Conservation (phyloP, 2,797 vertebrate species). For the Acanthurus leucopareius region DNA sequence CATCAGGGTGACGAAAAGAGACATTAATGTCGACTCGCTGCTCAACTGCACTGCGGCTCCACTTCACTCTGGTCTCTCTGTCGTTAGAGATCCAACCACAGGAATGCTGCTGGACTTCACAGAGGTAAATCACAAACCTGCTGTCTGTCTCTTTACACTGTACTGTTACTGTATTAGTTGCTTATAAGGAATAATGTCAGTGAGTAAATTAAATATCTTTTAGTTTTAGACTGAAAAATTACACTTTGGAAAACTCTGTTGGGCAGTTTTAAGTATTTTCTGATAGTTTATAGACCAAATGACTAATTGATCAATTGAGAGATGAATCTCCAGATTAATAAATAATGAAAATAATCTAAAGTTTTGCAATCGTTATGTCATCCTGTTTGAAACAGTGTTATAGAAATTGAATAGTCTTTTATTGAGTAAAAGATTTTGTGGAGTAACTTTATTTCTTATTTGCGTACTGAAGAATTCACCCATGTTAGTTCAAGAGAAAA, state of each 20-base stretch:
- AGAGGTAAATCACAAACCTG: conserved; percentile 83
- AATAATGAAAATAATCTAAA: background rate
- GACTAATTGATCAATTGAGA: background rate
- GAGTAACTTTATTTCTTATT: background rate
- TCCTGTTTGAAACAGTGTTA: background rate
- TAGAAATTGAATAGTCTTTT: background rate
- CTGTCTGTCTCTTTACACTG: background rate
- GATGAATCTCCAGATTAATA: background rate
- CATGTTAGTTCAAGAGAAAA: background rate
- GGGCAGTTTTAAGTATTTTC: background rate
- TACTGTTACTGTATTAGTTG: background rate
- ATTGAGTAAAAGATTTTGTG: background rate
- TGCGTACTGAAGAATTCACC: background rate
- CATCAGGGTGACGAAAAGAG: conserved; percentile 83
- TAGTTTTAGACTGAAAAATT: too few species aligned
- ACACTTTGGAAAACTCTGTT: background rate
- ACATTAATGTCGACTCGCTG: conserved; percentile 84
- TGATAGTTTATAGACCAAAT: background rate
- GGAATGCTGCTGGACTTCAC: conserved; percentile 91
- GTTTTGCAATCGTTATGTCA: background rate
- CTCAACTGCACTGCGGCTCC: conserved; percentile 81
- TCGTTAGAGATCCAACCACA: conserved; percentile 92
- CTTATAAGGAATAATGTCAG: too few species aligned
- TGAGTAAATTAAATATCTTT: background rate
- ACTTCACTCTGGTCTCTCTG: conserved; percentile 89